Evolutionary conservation across 2,113 vertebrate species (phyloP), one percentile per base, ranked within the genome.

Genomic region (Panthera tigris): DNA sequence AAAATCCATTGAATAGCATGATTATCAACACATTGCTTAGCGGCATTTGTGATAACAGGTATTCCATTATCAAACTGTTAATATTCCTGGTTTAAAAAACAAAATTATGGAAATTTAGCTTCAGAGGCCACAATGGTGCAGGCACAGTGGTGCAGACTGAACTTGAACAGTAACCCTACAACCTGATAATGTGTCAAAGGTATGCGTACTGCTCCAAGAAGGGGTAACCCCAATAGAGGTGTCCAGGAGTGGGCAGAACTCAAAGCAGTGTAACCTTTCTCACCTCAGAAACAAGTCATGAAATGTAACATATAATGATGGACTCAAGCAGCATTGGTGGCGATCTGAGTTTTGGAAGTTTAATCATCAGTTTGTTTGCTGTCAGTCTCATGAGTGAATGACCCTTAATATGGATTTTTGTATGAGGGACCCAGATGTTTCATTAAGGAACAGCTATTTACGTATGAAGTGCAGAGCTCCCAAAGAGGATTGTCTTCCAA

Each of bases 161-260:
- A 55, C 27, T 11, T 80, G 13, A 88, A 63, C 8, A 81, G 4
- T 21, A 14, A 45, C 21, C 4, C 15, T 84, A 1, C 23, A 33
- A 63, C 18, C 7, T n/a, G 27, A 89, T 78, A 74, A 9, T 29
- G 8, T 39, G 21, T 93, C 52, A 52, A 0, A n/a, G 15, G 18
- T 15, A 5, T 45, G 33, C 50, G 36, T 4, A 61, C 16, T 12
- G 29, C 7, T 23, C 23, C n/a, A 50, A n/a, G 8, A 52, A 6
- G 2, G 5, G 19, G 5, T 19, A 10, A 79, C 25, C 15, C 3
- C n/a, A 78, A 0, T 1, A 18, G 9, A 85, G 63, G 3, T 10
- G 57, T 48, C 10, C 36, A 41, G 27, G 1, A 39, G 4, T 52
- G 39, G 12, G 10, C 6, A 89, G 45, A 50, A 52, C 57, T 80